Percentiles rank a stretch among this genome's conserved stretches.
Conservation (phyloP, 2,113 vertebrate genomes). For the Nibea coibor region DNA sequence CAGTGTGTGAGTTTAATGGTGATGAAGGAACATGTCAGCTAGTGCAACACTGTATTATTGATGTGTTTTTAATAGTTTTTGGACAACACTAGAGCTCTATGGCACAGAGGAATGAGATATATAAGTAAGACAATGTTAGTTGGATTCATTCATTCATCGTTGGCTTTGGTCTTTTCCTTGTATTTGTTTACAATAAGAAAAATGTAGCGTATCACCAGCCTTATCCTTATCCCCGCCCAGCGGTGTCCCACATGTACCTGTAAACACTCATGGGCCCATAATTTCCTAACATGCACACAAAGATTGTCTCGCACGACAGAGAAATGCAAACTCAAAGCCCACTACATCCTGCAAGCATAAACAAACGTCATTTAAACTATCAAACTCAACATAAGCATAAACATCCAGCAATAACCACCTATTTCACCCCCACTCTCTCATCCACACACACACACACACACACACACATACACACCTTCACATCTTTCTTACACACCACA, state of each 20-base stretch:
- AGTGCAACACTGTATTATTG: neutral
- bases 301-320: neutral
- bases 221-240: neutral
- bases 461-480: slow-evolving; percentile 17
- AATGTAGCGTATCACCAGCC: neutral
- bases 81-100: neutral
- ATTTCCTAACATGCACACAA: neutral
- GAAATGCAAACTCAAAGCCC: neutral
- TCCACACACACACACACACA: slow-evolving; percentile 2
- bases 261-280: slow-evolving; percentile 10
- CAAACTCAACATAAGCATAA: slow-evolving; percentile 12
- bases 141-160: neutral
- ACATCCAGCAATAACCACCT: slow-evolving; percentile 41
- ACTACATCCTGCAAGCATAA: slow-evolving; percentile 43
- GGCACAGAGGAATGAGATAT: neutral
- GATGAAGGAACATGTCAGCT: neutral
- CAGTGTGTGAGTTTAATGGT: neutral
- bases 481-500: slow-evolving; percentile 39
- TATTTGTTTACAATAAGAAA: neutral
- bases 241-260: slow-evolving; percentile 3
- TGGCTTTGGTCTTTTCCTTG: neutral
- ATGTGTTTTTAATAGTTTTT: neutral
- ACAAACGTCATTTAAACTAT: slow-evolving; percentile 25
- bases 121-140: neutral
- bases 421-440: slow-evolving; percentile 2